Evolutionary conservation across 2,888 invertebrate species (phyloP).

Genomic region (Subacronicta megacephala): DNA sequence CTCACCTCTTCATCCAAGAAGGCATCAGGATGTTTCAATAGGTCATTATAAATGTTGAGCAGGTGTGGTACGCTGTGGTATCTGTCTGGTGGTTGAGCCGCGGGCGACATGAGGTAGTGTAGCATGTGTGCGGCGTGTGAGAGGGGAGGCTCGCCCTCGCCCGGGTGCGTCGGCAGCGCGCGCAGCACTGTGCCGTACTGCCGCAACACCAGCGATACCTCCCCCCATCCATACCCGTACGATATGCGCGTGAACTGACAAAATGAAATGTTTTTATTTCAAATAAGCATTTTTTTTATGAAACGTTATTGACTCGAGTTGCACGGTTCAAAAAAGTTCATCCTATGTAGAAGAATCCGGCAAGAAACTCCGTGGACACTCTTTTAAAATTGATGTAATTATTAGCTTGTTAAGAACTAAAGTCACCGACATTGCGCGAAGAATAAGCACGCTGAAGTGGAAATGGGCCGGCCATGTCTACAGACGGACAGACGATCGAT

Average conservation of each 20-base stretch:
- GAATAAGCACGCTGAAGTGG: too few species aligned
- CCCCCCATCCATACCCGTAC: slow-evolving; percentile 91
- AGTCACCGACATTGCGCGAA: too few species aligned
- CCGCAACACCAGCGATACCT: slow-evolving; percentile 87
- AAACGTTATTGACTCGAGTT: too few species aligned
- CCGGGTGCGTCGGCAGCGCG: slow-evolving; percentile 88
- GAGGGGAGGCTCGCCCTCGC: slow-evolving; percentile 91
- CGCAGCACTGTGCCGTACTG: slow-evolving; percentile 89
- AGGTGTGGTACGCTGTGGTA: slow-evolving; percentile 91
- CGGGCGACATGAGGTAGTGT: slow-evolving; percentile 82
- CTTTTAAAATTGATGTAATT: too few species aligned
- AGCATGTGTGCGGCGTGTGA: slow-evolving; percentile 89
- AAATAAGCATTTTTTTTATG: too few species aligned
- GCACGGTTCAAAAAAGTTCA: too few species aligned
- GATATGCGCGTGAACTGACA: slow-evolving; percentile 81
- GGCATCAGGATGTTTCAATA: slow-evolving; percentile 88
- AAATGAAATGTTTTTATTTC: too few species aligned
- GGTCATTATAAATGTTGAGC: slow-evolving; percentile 86
- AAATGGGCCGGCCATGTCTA: too few species aligned
- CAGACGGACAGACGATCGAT: too few species aligned
- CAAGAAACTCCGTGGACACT: too few species aligned
- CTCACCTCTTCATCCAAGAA: slow-evolving; percentile 93
- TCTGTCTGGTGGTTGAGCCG: slow-evolving; percentile 73
- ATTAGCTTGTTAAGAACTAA: too few species aligned
- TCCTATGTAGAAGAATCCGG: too few species aligned